Evolutionary conservation across 2,888 invertebrate species (phyloP).

Genomic region (Meiosimyza platycephala): DNA sequence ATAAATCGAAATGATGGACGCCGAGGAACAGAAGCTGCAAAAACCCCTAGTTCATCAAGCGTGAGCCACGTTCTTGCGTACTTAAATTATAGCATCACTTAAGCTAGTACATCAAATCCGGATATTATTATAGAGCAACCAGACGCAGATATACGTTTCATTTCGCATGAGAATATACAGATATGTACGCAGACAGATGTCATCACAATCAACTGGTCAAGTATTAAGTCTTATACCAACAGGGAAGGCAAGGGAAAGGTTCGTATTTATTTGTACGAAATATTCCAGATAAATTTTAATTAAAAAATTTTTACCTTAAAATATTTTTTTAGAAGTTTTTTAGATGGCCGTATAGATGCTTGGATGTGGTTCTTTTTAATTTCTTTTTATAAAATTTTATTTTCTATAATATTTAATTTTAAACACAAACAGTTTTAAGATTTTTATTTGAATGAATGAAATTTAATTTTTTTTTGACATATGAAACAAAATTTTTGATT

Average conservation of each 20-base stretch:
- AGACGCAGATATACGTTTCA: slow-evolving; percentile 54
- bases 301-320: background rate
- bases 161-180: slow-evolving; percentile 65
- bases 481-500: too few relatives aligned
- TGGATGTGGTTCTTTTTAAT: too few relatives aligned
- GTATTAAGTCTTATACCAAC: slow-evolving; percentile 85
- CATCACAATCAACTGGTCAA: slow-evolving; percentile 67
- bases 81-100: too few relatives aligned
- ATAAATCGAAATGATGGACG: too few relatives aligned
- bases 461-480: too few relatives aligned
- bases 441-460: too few relatives aligned
- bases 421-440: too few relatives aligned
- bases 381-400: too few relatives aligned
- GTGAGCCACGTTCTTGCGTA: too few relatives aligned
- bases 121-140: slow-evolving; percentile 48
- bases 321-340: slow-evolving; percentile 73
- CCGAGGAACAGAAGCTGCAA: too few relatives aligned
- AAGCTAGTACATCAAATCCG: slow-evolving; percentile 56
- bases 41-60: too few relatives aligned
- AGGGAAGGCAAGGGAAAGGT: slow-evolving; percentile 83
- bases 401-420: too few relatives aligned
- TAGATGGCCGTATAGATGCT: slow-evolving; percentile 84
- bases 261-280: slow-evolving; percentile 27
- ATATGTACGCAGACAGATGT: slow-evolving; percentile 55
- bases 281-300: background rate